Base-by-base conservation (phyloP, 2,888 invertebrate genomes). In the Latrodectus hesperus region DNA sequence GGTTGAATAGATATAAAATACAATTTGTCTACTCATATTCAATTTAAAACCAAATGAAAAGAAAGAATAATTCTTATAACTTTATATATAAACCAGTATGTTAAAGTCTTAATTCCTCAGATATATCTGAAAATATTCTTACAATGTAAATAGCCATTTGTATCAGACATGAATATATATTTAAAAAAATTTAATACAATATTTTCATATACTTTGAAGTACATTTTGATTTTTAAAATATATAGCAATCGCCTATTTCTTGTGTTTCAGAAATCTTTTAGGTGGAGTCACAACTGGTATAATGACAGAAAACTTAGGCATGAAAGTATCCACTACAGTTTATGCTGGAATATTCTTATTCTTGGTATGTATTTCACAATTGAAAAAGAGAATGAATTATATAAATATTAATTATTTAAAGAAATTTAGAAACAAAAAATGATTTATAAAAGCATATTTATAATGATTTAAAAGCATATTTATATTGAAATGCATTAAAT, bases 261-360 rank as follows among this genome's bases (percentile, higher is more conserved):
- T 55, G 49, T 60, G 12, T 76, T 84, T 65, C 52, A 89, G 89
- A 8, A 89, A 89, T 75, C 77, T 89, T 11, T 22, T 89, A 11
- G 89, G 89, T 9, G 89, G 89, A 12, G 70, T 87, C 3, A 83
- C 89, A 1, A 84, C 89, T n/a, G 89, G 89, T 14, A 70, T 89
- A 16, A 86, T 89, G 89, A 83, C 55, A 12, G 89, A 89, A 77
- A 71, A 87, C 16, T 77, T 89, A 49, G 89, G 89, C 49, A 89
- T 89, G 89, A n/a, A 74, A 53, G 16, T 81, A 51, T 88, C 89
- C 26, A 88, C 88, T 1, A 89, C 89, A 38, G 68, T 89, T 51
- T 85, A 88, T 64, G 78, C 52, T 52, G 80, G 80, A 26, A 77
- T 89, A 17, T 89, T 89, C 70, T 53, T 88, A 11, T 49, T 72